A percentile compares a stretch with the other conserved stretches of the same genome.
phyloP scores from a whole-genome alignment of 2,113 vertebrate genomes.

The Oryzias woworae region DNA sequence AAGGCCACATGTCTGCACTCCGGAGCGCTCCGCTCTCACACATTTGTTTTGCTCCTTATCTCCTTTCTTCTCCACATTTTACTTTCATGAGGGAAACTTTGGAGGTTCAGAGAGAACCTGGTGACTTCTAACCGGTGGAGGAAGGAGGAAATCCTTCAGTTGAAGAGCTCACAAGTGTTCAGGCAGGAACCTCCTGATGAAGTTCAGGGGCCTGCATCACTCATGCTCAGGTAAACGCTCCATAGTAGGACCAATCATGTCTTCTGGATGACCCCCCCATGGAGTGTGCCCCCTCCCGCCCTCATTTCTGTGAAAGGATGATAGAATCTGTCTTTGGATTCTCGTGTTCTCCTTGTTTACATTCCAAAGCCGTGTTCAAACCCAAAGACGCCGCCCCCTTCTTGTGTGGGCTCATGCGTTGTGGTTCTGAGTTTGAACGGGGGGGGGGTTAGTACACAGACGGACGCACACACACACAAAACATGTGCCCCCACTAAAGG shows the following conservation, averaged over 20 bases:
- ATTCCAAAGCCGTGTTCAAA: conserved; percentile 74
- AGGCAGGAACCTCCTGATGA: too few species aligned
- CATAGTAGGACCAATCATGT: too few species aligned
- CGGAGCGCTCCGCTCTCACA: conserved; percentile 33
- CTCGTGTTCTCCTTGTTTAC: conserved; percentile 72
- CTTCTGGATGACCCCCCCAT: too few species aligned
- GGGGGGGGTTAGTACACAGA: conserved; percentile 1
- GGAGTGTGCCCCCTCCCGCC: too few species aligned
- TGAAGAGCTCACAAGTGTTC: too few species aligned
- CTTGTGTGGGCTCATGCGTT: conserved; percentile 70
- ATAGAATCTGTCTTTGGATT: conserved; percentile 25
- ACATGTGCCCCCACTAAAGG: conserved; percentile 62
- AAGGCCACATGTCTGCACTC: conserved; percentile 57
- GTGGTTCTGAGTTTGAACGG: conserved; percentile 13
- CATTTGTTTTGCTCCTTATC: conserved; percentile 18
- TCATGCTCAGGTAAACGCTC: too few species aligned
- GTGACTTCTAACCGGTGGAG: too few species aligned
- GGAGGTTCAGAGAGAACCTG: too few species aligned
- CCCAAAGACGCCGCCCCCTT: conserved; percentile 68
- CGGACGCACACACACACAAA: neutral
- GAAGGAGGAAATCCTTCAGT: too few species aligned
- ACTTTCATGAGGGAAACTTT: neutral
- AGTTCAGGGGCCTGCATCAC: too few species aligned
- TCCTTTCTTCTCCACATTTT: neutral
- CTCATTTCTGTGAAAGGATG: neutral